These are phyloP conservation scores for Aphelinus certus DNA, from an alignment of 1,140 invertebrate species.

Conservation along the genomic window DNA sequence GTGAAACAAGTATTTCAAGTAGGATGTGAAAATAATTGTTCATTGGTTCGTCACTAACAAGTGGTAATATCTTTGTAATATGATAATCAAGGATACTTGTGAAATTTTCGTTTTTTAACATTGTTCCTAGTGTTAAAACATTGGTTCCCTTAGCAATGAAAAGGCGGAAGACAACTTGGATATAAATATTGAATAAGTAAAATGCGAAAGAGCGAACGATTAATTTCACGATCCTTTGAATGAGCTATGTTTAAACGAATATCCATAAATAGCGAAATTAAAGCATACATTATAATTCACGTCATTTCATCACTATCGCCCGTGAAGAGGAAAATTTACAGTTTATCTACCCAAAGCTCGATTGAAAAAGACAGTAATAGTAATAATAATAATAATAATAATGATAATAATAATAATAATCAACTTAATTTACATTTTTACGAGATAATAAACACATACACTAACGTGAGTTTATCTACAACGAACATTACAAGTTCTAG, in stretches of 20 bases:
- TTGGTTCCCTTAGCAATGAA: neutral
- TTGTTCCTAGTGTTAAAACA: too few relatives aligned
- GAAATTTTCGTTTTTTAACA: neutral
- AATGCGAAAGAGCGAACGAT: constrained; percentile 13
- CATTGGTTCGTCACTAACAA: too few relatives aligned
- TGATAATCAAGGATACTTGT: too few relatives aligned
- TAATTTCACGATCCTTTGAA: constrained; percentile 15
- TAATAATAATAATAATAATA: constrained; percentile 6
- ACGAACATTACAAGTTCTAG: constrained; percentile 40
- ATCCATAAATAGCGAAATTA: constrained; percentile 4
- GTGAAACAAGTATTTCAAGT: constrained; percentile 13
- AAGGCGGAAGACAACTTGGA: constrained; percentile 10
- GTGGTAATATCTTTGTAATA: too few relatives aligned
- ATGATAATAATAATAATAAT: constrained; percentile 15
- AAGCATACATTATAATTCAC: constrained; percentile 19
- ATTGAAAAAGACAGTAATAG: constrained; percentile 18
- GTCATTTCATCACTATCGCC: constrained; percentile 9
- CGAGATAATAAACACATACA: constrained; percentile 30
- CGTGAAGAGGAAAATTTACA: constrained; percentile 9
- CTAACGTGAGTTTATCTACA: constrained; percentile 36
- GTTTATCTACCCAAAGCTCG: constrained; percentile 22
- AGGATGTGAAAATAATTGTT: neutral
- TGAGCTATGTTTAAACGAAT: constrained; percentile 13
- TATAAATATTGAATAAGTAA: neutral
- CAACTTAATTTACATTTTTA: constrained; percentile 27